Base-by-base conservation (phyloP, 2,888 invertebrate genomes). In the Notodromas monacha region DNA sequence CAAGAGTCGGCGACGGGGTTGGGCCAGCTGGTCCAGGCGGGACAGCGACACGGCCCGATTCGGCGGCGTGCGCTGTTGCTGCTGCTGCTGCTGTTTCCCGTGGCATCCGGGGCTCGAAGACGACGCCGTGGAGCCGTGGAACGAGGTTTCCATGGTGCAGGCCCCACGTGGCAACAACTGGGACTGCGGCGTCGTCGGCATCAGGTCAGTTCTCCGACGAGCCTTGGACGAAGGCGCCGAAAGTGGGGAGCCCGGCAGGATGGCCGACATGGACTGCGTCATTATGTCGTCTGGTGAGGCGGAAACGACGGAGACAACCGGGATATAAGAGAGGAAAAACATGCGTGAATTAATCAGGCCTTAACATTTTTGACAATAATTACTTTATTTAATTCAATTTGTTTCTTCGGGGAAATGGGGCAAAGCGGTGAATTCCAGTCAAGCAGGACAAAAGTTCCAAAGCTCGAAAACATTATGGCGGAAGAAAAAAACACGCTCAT, bases 11-110 rank as follows among this genome's bases (percentile, higher is more conserved):
- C 60, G 55, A 42, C 67, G 58, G 39, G 69, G 68, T 53, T 62
- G 63, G 42, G 69, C 60, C 51, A 69, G 59, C 49, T 67, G 65
- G 62, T 79, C 79, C 57, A 79, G 64, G 43, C 79, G 67, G 46
- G 76, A 70, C 76, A 79, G 76, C 51, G 76, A 76, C 58, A 69
- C 69, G 46, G 77, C 76, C 63, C 77, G 74, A 63, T 68, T 68
- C 21, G 21, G 6, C 67, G 63, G 63, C 36, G 56, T 51, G 26
- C 38, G 38, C 32, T 36, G 38, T 21, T 33, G 32, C 36, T 38
- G 13, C n/a, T n/a, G 35, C 31, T 10, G 30, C 26, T 30, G 21
- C 30, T 26, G n/a, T n/a, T n/a, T n/a, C 32, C 39, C 37, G 28
- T 37, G 38, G 32, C 38, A 40, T 29, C 35, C 35, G 14, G 36